A percentile compares a stretch with the other conserved stretches of the same genome.
These are phyloP conservation scores for Triplophysa siluroides DNA, from an alignment of 2,113 vertebrate species.

Conservation along the genomic window DNA sequence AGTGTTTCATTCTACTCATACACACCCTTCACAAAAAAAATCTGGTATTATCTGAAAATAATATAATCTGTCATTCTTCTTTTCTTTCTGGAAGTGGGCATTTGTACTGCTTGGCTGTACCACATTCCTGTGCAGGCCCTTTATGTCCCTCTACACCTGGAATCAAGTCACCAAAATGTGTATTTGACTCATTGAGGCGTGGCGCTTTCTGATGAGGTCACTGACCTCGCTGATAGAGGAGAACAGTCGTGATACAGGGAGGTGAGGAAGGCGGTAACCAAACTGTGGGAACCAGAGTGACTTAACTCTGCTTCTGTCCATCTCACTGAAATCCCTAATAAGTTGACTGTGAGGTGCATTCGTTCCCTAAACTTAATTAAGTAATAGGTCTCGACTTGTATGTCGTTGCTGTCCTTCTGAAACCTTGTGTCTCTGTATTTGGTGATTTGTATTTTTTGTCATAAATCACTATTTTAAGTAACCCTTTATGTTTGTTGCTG, in stretches of 20 bases:
- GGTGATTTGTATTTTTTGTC: too few species aligned
- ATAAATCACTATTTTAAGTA: too few species aligned
- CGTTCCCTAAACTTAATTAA: too few species aligned
- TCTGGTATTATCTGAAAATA: not conserved
- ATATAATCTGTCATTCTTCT: too few species aligned
- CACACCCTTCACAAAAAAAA: not conserved
- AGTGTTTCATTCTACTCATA: conserved; percentile 1
- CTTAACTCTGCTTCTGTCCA: not conserved
- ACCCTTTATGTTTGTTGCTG: too few species aligned
- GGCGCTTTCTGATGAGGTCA: conserved; percentile 71
- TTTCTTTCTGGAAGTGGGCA: not conserved
- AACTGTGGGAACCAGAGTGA: conserved; percentile 74
- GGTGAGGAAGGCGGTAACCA: conserved; percentile 63
- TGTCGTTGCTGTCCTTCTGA: too few species aligned
- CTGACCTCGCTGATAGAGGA: conserved; percentile 71
- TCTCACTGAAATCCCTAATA: not conserved
- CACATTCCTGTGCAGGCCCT: not conserved
- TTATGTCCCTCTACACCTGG: conserved; percentile 4
- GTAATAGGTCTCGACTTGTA: too few species aligned
- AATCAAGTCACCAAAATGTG: conserved; percentile 52
- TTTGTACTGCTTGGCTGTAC: not conserved
- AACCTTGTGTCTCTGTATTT: too few species aligned
- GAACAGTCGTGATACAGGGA: conserved; percentile 67
- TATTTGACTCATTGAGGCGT: conserved; percentile 63
- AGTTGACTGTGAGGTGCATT: too few species aligned